These are phyloP conservation scores for Carollia perspicillata DNA, from an alignment of 2,113 vertebrate species.

Conservation along the genomic window DNA sequence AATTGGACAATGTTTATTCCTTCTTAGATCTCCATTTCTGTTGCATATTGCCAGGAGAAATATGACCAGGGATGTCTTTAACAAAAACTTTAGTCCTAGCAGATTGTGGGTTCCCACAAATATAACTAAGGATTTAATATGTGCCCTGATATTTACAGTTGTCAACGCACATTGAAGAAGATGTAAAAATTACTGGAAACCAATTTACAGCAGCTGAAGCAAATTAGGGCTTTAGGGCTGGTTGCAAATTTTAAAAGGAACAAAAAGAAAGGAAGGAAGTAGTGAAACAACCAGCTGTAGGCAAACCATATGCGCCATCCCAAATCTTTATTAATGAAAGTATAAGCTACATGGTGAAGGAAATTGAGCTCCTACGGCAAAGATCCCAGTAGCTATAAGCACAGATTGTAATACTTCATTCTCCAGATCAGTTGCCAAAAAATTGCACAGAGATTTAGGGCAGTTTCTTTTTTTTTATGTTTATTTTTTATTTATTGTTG, in stretches of 20 bases:
- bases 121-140: slow-evolving; percentile 57
- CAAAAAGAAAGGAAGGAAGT: slow-evolving; percentile 27
- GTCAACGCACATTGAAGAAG: slow-evolving; percentile 54
- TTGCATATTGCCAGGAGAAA: background rate
- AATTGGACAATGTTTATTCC: slow-evolving; percentile 13
- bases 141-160: slow-evolving; percentile 60
- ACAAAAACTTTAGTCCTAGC: slow-evolving; percentile 44
- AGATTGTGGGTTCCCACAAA: slow-evolving; percentile 7
- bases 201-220: slow-evolving; percentile 70
- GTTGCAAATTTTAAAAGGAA: slow-evolving; percentile 40
- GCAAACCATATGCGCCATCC: slow-evolving; percentile 71
- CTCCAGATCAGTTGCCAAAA: slow-evolving; percentile 24
- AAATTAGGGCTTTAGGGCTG: slow-evolving; percentile 71
- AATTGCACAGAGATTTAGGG: background rate
- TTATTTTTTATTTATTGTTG: no score
- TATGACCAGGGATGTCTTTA: background rate
- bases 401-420: slow-evolving; percentile 38
- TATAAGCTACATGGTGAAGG: slow-evolving; percentile 29
- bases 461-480: background rate
- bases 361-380: slow-evolving; percentile 40
- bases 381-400: slow-evolving; percentile 6
- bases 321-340: slow-evolving; percentile 69
- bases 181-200: slow-evolving; percentile 71
- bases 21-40: background rate
- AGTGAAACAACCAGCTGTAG: slow-evolving; percentile 71